phyloP scores from a whole-genome alignment of 2,113 vertebrate genomes.

The Barnardius zonarius region DNA sequence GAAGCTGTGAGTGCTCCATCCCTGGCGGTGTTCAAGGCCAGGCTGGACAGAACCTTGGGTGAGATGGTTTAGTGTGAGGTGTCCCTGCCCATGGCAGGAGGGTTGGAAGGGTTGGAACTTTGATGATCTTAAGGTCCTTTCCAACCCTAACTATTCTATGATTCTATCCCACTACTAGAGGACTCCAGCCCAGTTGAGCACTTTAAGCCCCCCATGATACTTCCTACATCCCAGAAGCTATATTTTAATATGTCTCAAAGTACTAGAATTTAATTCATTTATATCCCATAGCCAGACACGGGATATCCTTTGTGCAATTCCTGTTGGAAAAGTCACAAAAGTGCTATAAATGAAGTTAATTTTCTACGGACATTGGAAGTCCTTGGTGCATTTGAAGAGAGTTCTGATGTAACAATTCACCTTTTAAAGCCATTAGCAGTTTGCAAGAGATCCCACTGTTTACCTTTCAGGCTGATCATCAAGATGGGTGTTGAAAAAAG shows the following conservation, averaged over 20 bases:
- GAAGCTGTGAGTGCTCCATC: no score
- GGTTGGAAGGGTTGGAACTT: no score
- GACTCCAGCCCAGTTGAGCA: not conserved
- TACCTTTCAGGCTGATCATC: not conserved
- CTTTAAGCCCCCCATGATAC: not conserved
- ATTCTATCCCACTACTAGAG: not conserved
- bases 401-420: not conserved
- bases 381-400: not conserved
- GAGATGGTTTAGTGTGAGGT: no score
- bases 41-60: no score
- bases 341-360: not conserved
- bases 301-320: not conserved
- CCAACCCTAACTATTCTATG: no score
- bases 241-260: fast-evolving
- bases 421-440: not conserved
- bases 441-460: not conserved
- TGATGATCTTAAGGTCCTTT: no score
- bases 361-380: not conserved
- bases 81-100: no score
- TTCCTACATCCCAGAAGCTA: not conserved
- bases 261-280: not conserved
- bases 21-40: no score
- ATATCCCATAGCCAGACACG: not conserved
- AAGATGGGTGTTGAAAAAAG: not conserved
- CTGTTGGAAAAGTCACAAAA: not conserved